Evolutionary conservation across 2,888 invertebrate species (phyloP).

Genomic region (Autographa pulchrina): DNA sequence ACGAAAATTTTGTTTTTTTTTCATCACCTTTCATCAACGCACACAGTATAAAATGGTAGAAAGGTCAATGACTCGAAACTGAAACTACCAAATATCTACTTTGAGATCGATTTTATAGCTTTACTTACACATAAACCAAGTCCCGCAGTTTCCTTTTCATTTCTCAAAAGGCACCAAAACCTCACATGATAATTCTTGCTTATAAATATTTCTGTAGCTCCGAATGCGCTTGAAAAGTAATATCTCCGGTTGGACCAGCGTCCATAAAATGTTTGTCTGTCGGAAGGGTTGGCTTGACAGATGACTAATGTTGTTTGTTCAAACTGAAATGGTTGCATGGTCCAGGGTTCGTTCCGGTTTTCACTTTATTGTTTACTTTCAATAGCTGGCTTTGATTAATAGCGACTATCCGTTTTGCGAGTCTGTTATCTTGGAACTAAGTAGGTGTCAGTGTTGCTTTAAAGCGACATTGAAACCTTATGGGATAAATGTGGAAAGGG

Average conservation of each 20-base stretch:
- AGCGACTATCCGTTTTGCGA: constrained; percentile 65
- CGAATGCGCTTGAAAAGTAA: constrained; percentile 64
- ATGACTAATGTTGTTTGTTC: constrained; percentile 82
- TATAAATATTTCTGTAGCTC: constrained; percentile 58
- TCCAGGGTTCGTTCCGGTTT: constrained; percentile 65
- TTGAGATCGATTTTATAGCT: too few species aligned
- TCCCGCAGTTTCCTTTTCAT: constrained; percentile 13
- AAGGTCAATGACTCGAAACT: too few species aligned
- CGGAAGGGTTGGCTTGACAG: constrained; percentile 74
- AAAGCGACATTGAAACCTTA: constrained; percentile 22
- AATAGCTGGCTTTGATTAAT: constrained; percentile 78
- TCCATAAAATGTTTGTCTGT: constrained; percentile 74
- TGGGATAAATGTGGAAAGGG: constrained; percentile 9
- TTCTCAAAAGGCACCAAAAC: constrained; percentile 17
- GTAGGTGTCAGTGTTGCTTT: constrained; percentile 41
- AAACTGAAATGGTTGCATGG: constrained; percentile 69
- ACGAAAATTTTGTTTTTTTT: too few species aligned
- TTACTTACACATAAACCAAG: constrained; percentile 21
- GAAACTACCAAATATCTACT: too few species aligned
- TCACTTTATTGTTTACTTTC: constrained; percentile 77
- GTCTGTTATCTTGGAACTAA: constrained; percentile 57
- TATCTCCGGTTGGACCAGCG: constrained; percentile 65
- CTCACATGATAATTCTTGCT: constrained; percentile 52
- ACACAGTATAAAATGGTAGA: too few species aligned
- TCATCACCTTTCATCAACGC: too few species aligned